Evolutionary conservation across 2,113 vertebrate genomes (phyloP).

Genomic region (Ariopsis seemanni): DNA sequence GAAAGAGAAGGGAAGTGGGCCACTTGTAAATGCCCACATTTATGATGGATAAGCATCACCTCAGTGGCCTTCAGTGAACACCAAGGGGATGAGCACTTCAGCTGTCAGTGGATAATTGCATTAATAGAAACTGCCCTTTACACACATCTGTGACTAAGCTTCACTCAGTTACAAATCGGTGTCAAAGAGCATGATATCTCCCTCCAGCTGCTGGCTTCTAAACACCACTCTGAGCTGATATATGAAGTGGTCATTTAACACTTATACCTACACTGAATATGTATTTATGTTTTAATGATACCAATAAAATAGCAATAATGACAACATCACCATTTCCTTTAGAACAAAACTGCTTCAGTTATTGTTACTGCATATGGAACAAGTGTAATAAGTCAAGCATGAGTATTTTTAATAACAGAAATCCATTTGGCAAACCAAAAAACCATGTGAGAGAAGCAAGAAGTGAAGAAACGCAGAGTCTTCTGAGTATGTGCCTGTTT

Average conservation of each 20-base stretch:
- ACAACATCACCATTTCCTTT: slow-evolving; percentile 61
- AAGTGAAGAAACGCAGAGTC: slow-evolving; percentile 52
- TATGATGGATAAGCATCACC: slow-evolving; percentile 16
- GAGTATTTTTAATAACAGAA: slow-evolving; percentile 58
- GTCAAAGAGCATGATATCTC: background rate
- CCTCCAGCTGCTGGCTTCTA: background rate
- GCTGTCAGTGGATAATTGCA: slow-evolving; percentile 10
- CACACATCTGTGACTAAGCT: slow-evolving; percentile 8
- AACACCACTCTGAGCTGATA: slow-evolving; percentile 11
- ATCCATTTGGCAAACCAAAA: slow-evolving; percentile 67
- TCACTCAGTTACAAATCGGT: background rate
- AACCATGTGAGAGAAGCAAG: slow-evolving; percentile 59
- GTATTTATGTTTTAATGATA: slow-evolving; percentile 26
- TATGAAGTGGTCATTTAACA: slow-evolving; percentile 1
- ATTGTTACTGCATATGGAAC: slow-evolving; percentile 63
- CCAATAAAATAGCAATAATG: slow-evolving; percentile 56
- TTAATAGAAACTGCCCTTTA: background rate
- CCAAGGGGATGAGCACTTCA: slow-evolving; percentile 5
- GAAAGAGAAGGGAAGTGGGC: slow-evolving; percentile 11
- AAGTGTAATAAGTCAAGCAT: slow-evolving; percentile 62
- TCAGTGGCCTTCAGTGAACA: slow-evolving; percentile 8
- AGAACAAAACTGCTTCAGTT: slow-evolving; percentile 73
- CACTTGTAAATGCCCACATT: background rate
- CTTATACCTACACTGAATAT: background rate
- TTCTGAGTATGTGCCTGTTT: slow-evolving; percentile 75